Evolutionary conservation across 2,113 vertebrate species (phyloP).

Genomic region (Cheilinus undulatus): DNA sequence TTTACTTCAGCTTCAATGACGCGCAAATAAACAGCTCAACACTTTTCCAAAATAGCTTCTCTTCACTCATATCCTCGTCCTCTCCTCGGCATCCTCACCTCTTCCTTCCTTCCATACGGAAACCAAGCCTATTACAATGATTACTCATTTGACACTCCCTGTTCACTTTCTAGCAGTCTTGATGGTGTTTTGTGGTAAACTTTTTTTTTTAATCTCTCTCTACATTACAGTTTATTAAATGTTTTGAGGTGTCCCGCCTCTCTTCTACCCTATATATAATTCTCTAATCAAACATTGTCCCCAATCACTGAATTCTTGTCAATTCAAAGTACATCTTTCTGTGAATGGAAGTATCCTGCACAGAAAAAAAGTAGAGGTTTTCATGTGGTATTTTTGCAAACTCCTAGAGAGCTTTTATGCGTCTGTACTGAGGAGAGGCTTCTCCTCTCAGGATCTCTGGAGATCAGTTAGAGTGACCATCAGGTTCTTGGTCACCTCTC

Average conservation of each 20-base stretch:
- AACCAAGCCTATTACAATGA: constrained; percentile 23
- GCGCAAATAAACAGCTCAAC: constrained; percentile 94
- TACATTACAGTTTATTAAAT: neutral
- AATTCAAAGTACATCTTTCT: neutral
- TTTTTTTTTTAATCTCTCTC: constrained; percentile 15
- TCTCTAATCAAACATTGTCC: constrained; percentile 1
- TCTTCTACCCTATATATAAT: neutral
- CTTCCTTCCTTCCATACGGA: constrained; percentile 60
- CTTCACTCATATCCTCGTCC: constrained; percentile 72
- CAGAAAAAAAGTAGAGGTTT: too few relatives aligned
- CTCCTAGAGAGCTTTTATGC: too few relatives aligned
- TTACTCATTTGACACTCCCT: constrained; percentile 19
- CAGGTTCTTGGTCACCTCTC: too few relatives aligned
- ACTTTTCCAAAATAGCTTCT: constrained; percentile 89
- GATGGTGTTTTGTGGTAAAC: neutral
- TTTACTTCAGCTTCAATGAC: constrained; percentile 99
- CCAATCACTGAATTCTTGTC: neutral
- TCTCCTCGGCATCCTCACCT: constrained; percentile 55
- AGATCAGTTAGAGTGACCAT: too few relatives aligned
- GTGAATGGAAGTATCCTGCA: too few relatives aligned
- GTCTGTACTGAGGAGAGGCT: too few relatives aligned
- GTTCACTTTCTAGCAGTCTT: neutral
- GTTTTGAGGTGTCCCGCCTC: neutral
- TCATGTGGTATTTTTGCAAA: too few relatives aligned
- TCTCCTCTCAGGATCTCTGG: too few relatives aligned